A percentile compares a stretch with the other conserved stretches of the same genome.
Conservation (phyloP, 2,888 invertebrate genomes). For the Oscheius sp. region DNA sequence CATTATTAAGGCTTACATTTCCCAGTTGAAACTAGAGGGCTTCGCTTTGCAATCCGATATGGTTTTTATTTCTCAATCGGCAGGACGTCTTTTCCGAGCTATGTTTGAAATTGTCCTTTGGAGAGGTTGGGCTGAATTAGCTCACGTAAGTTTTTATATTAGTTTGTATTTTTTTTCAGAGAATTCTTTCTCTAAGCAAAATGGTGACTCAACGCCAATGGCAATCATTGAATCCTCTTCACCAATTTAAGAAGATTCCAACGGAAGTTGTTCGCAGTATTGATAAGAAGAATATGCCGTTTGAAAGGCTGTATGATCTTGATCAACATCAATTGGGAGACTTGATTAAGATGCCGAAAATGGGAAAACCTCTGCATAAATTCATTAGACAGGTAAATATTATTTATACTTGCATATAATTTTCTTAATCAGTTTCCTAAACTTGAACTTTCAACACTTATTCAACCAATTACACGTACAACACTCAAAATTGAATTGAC, state of each 20-base stretch:
- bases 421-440: conserved; percentile 80
- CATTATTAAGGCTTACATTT: conserved; percentile 88
- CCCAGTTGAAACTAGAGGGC: conserved; percentile 95
- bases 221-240: conserved; percentile 97
- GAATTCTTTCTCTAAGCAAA: conserved; percentile 92
- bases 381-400: conserved; percentile 79
- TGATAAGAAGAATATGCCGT: conserved; percentile 85
- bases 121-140: conserved; percentile 94
- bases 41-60: conserved; percentile 99
- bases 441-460: conserved; percentile 91
- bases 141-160: conserved; percentile 73
- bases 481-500: conserved; percentile 94
- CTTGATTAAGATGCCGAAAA: conserved; percentile 86
- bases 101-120: conserved; percentile 94
- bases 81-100: conserved; percentile 90
- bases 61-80: conserved; percentile 98
- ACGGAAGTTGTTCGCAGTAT: conserved; percentile 88
- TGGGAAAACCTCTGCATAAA: conserved; percentile 93
- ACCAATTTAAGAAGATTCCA: conserved; percentile 94
- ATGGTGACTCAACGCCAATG: conserved; percentile 94
- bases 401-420: neutral
- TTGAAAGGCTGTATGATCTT: conserved; percentile 84
- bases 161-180: conserved; percentile 74
- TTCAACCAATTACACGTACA: conserved; percentile 90
- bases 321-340: conserved; percentile 96